Percentiles rank a stretch among this genome's conserved stretches.
Evolutionary conservation across 1,140 invertebrate species (phyloP).

Genomic region (Myzus persicae): DNA sequence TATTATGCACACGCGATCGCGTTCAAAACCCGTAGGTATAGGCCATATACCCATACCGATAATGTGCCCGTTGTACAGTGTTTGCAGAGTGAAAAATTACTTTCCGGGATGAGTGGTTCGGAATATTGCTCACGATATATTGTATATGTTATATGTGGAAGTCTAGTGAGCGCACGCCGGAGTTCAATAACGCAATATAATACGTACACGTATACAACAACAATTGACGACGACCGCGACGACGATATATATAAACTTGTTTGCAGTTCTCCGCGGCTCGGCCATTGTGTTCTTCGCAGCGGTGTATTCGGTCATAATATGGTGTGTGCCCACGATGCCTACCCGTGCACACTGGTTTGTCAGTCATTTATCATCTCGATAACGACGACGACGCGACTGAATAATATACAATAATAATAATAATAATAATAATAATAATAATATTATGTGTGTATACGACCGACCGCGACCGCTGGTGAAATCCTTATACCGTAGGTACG

Average conservation of each 20-base stretch:
- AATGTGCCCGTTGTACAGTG: background rate
- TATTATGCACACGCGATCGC: no score
- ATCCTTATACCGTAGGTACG: background rate
- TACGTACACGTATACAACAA: background rate
- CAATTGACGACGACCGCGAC: background rate
- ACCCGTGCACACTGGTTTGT: constrained; percentile 22
- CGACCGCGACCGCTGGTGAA: constrained; percentile 16
- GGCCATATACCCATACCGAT: background rate
- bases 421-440: constrained; percentile 36
- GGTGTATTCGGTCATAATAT: constrained; percentile 11
- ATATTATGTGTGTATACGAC: background rate
- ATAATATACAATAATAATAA: background rate
- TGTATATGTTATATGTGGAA: background rate
- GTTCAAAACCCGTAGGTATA: constrained; percentile 6
- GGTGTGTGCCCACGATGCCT: background rate
- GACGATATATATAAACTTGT: constrained; percentile 38
- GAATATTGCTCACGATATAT: background rate
- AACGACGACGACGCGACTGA: background rate
- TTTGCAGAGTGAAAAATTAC: constrained; percentile 43
- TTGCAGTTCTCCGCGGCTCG: background rate
- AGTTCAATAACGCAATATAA: background rate
- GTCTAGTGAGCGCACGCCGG: background rate
- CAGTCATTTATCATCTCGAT: constrained; percentile 35
- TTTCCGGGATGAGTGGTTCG: background rate
- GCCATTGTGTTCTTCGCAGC: constrained; percentile 5